A percentile compares a stretch with the other conserved stretches of the same genome.
Evolutionary conservation across 2,888 invertebrate genomes (phyloP).

Genomic region (Odontomyia ornata): DNA sequence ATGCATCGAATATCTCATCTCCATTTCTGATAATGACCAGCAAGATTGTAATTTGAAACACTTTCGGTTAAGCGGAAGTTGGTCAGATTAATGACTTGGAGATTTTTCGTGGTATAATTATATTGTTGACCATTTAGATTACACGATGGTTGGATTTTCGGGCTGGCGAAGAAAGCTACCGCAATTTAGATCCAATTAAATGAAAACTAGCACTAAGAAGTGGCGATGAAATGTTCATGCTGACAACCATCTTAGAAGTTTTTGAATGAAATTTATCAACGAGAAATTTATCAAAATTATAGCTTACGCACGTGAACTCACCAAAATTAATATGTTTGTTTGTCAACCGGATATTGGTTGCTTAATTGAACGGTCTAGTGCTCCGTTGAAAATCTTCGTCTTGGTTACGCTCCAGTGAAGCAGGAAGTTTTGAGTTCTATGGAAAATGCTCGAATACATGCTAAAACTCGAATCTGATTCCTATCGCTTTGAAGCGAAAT

Average conservation of each 20-base stretch:
- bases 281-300: neutral
- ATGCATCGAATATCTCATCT: slow-evolving; percentile 11
- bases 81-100: slow-evolving; percentile 37
- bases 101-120: slow-evolving; percentile 4
- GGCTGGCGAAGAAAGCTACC: neutral
- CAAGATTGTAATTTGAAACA: slow-evolving; percentile 41
- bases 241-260: neutral
- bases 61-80: slow-evolving; percentile 40
- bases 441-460: too few species aligned
- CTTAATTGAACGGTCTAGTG: neutral
- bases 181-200: slow-evolving; percentile 14
- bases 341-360: neutral
- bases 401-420: neutral
- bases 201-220: neutral
- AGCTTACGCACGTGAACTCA: neutral
- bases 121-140: slow-evolving; percentile 1
- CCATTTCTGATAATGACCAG: slow-evolving; percentile 42
- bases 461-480: too few species aligned
- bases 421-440: neutral
- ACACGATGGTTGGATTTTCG: neutral
- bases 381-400: neutral
- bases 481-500: too few species aligned
- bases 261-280: neutral
- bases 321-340: neutral
- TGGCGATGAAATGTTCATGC: neutral